Evolutionary conservation across 2,797 vertebrate genomes (phyloP).

Genomic region (Otolemur crassicaudatus): DNA sequence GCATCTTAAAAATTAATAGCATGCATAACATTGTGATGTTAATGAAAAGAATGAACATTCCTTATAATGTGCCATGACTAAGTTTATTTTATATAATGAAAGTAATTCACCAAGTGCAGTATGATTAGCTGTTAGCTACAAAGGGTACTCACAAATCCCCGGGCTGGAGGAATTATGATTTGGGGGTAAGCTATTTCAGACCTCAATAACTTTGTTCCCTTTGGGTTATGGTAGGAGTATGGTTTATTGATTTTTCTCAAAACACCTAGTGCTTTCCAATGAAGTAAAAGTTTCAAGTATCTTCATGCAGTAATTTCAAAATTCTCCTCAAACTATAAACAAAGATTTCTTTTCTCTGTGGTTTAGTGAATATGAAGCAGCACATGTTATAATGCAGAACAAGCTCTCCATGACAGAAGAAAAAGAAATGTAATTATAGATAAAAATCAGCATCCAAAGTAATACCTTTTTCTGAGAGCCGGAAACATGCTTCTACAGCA

Average conservation of each 20-base stretch:
- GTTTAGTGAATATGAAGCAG: slow-evolving; percentile 70
- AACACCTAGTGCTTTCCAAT: slow-evolving; percentile 72
- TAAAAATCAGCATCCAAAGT: slow-evolving; percentile 75
- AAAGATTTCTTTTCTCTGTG: slow-evolving; percentile 67
- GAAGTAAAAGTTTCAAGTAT: slow-evolving; percentile 72
- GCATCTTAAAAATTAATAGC: slow-evolving; percentile 73
- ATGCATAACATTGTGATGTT: slow-evolving; percentile 55
- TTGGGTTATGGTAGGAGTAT: slow-evolving; percentile 73
- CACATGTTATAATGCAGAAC: slow-evolving; percentile 64
- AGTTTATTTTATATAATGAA: slow-evolving; percentile 69
- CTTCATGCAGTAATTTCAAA: slow-evolving; percentile 72
- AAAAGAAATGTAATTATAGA: slow-evolving; percentile 81
- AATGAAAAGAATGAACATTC: slow-evolving; percentile 71
- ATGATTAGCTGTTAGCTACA: slow-evolving; percentile 65
- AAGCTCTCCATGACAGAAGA: slow-evolving; percentile 67
- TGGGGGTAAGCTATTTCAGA: slow-evolving; percentile 78
- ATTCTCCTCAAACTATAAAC: slow-evolving; percentile 75
- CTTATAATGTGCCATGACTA: slow-evolving; percentile 47
- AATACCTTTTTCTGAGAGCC: slow-evolving; percentile 56
- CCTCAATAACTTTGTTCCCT: slow-evolving; percentile 79
- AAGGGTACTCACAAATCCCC: slow-evolving; percentile 58
- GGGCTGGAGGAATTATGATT: slow-evolving; percentile 73
- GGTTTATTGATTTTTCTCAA: slow-evolving; percentile 80
- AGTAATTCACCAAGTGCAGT: slow-evolving; percentile 37
- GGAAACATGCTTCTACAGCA: slow-evolving; percentile 22